phyloP scores from a whole-genome alignment of 2,797 vertebrate genomes.

The Streptopelia turtur region DNA sequence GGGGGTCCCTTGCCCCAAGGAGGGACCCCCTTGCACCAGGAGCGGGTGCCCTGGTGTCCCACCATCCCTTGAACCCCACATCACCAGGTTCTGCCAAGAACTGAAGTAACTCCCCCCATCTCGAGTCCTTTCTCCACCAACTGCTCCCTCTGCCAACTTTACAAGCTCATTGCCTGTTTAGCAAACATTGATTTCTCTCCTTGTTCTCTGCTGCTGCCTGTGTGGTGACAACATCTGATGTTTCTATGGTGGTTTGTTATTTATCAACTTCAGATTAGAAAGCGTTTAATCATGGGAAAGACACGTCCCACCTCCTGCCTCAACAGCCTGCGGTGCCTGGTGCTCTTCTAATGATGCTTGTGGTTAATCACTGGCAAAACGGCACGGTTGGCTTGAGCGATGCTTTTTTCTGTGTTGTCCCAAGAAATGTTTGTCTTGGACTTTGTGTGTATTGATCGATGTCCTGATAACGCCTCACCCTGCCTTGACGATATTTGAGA shows the following conservation, averaged over 20 bases:
- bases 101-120: background rate
- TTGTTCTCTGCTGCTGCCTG: background rate
- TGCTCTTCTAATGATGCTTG: background rate
- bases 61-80: rapidly evolving
- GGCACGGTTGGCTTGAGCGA: background rate
- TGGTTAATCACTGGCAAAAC: background rate
- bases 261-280: slow-evolving; percentile 47
- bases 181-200: slow-evolving; percentile 16
- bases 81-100: no score
- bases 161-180: background rate
- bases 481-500: background rate
- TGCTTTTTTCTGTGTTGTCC: background rate
- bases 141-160: background rate
- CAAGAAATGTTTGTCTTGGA: slow-evolving; percentile 13
- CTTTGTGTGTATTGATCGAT: background rate
- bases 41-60: rapidly evolving
- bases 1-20: background rate
- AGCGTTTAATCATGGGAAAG: background rate
- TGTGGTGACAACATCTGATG: slow-evolving; percentile 13
- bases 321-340: background rate
- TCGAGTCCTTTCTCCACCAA: background rate
- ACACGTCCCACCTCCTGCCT: background rate
- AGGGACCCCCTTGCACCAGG: background rate
- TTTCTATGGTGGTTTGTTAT: slow-evolving; percentile 17
- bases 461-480: background rate